Base-by-base conservation (phyloP, 1,140 invertebrate genomes). In the Dreissena polymorpha region DNA sequence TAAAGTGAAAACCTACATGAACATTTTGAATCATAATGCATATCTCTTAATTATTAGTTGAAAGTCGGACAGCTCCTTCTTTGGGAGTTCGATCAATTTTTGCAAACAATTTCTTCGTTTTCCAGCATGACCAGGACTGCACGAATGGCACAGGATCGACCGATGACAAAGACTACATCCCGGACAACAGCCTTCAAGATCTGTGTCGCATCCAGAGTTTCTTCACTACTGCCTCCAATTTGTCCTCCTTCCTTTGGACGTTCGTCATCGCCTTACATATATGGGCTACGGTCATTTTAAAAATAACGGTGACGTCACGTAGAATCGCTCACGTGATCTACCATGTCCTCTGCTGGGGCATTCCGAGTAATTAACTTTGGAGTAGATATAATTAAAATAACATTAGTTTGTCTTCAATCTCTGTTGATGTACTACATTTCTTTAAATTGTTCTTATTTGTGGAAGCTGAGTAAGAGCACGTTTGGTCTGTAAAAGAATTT, bases 171-270 rank as follows among this genome's bases (percentile, higher is more conserved):
- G 39, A 39, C 39, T 5, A 39, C 39, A 39, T 8, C 39, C 57
- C 57, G 21, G 57, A 60, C 3, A 60, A 60, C 57, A 60, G 57
- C 57, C 21, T 60, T 60, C 16, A 60, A 60, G 21, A 39, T 39
- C 39, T 39, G 8, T 39, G 39, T 39, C 39, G 39, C 3, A 8
- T 39, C 8, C 39, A 39, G 39, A 39, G 39, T 39, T 39, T 39
- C 39, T 60, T 23, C 21, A 60, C 16, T 6, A 60, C 16, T 60
- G 57, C 57, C 21, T 60, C 57, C 2, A 60, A 60, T 6, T n/a
- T 60, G 57, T 60, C 63, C 10, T 82, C 79, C 5, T 82, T 82
- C 53, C 51, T 82, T 21, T 82, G 79, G 79, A 82, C 79, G 5
- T 21, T 25, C 18, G 27, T 82, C n/a, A 82, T 82, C 57, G 70